phyloP scores from a whole-genome alignment of 2,797 vertebrate species.

The Benthosema pterotum region DNA sequence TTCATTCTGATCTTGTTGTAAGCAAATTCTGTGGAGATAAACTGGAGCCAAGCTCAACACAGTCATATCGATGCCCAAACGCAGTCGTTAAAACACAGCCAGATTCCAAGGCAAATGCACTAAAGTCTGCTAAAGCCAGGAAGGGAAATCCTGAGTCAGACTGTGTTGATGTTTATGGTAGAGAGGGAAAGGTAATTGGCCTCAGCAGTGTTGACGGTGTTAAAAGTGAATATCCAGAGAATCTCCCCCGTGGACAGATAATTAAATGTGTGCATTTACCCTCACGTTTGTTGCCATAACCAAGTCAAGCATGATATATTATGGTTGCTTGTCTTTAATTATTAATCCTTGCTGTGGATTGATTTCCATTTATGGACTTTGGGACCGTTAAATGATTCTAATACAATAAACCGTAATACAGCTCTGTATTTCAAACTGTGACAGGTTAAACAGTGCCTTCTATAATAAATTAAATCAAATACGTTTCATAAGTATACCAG shows the following conservation, averaged over 20 bases:
- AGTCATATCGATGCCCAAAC: too few relatives aligned
- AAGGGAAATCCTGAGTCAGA: slow-evolving; percentile 15
- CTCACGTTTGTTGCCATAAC: slow-evolving; percentile 29
- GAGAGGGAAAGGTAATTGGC: slow-evolving; percentile 16
- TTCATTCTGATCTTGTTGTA: too few relatives aligned
- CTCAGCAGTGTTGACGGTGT: slow-evolving; percentile 50
- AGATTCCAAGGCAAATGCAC: not conserved
- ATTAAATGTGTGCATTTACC: slow-evolving; percentile 35
- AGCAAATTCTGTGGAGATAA: too few relatives aligned
- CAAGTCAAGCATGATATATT: slow-evolving; percentile 28
- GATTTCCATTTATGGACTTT: slow-evolving; percentile 3
- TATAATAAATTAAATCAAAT: too few relatives aligned
- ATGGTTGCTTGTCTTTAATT: slow-evolving; percentile 18
- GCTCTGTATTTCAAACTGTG: too few relatives aligned
- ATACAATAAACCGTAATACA: too few relatives aligned
- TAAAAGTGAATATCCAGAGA: slow-evolving; percentile 30
- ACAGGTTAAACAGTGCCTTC: too few relatives aligned
- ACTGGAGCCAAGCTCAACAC: too few relatives aligned
- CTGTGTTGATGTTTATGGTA: slow-evolving; percentile 23
- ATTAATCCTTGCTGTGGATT: slow-evolving; percentile 8
- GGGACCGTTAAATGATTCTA: too few relatives aligned
- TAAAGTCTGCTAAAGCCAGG: slow-evolving; percentile 10
- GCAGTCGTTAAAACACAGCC: not conserved
- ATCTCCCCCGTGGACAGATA: slow-evolving; percentile 21
- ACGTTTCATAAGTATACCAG: too few relatives aligned